Conservation (phyloP, 2,113 vertebrate species). For the Puffinus mauretanicus region DNA sequence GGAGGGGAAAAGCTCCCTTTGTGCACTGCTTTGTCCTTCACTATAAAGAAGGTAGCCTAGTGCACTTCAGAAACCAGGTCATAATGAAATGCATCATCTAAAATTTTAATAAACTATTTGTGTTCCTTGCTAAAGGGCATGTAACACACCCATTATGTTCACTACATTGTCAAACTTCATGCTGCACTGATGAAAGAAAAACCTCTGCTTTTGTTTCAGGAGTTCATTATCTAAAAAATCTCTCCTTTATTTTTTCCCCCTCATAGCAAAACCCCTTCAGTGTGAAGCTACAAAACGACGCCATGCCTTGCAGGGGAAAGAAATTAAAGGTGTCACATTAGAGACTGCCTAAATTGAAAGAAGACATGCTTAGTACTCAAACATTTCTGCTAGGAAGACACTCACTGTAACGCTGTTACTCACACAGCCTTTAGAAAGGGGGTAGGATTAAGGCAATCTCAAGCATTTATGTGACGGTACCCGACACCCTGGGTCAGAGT, state of each 20-base stretch:
- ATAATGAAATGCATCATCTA: background rate
- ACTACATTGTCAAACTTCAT: background rate
- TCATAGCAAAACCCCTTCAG: background rate
- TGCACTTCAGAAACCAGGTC: slow-evolving; percentile 1
- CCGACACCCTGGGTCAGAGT: background rate
- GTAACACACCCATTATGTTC: background rate
- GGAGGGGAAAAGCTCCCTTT: background rate
- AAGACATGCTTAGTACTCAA: background rate
- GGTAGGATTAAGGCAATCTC: background rate
- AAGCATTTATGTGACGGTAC: background rate
- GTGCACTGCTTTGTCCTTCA: background rate
- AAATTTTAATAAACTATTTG: slow-evolving; percentile 37
- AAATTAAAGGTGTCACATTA: background rate
- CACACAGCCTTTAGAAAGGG: background rate
- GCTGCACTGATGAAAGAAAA: background rate
- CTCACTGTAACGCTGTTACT: background rate
- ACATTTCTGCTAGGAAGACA: background rate
- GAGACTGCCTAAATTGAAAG: background rate
- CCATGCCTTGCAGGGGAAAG: background rate
- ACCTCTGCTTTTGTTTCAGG: background rate
- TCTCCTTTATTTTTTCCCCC: background rate
- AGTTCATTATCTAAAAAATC: background rate
- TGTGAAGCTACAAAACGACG: background rate
- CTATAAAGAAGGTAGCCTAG: background rate
- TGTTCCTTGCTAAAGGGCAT: slow-evolving; percentile 3